A percentile compares a stretch with the other conserved stretches of the same genome.
Evolutionary conservation across 53 echinoderm and acorn worm species (phyloP).

Genomic region (Antedon mediterranea): DNA sequence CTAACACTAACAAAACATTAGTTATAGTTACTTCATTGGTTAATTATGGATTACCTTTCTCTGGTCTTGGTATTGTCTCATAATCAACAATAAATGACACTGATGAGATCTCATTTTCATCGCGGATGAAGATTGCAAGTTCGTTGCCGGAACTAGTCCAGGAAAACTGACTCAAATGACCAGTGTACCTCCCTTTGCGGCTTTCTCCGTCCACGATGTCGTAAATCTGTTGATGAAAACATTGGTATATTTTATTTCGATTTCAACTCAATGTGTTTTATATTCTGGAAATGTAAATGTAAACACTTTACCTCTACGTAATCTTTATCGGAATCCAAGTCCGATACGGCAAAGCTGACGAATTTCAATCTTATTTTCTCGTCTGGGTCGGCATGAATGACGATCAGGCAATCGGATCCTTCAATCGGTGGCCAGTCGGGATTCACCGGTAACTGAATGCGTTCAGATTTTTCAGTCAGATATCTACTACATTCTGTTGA

Average conservation of each 20-base stretch:
- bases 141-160: conserved; percentile 42
- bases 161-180: conserved; percentile 21
- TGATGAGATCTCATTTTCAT: conserved; percentile 15
- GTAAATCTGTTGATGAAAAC: background rate
- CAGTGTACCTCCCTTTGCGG: conserved; percentile 23
- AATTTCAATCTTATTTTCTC: conserved; percentile 9
- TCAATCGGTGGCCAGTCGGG: conserved; percentile 18
- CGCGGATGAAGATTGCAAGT: conserved; percentile 21
- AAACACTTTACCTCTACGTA: background rate
- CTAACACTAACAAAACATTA: no score
- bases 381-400: conserved; percentile 13
- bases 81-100: conserved; percentile 36
- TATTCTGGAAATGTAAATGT: background rate
- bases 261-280: no score
- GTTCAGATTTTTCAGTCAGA: conserved; percentile 10
- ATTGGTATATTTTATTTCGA: no score
- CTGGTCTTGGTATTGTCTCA: conserved; percentile 10
- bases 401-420: conserved; percentile 16
- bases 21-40: no score
- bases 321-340: background rate
- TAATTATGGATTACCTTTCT: background rate
- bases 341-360: background rate
- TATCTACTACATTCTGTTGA: conserved; percentile 18
- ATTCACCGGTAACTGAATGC: conserved; percentile 15
- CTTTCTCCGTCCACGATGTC: background rate